Percentiles rank a stretch among this genome's conserved stretches.
These are phyloP conservation scores for Copidosoma floridanum DNA, from an alignment of 1,140 invertebrate genomes.

Conservation along the genomic window DNA sequence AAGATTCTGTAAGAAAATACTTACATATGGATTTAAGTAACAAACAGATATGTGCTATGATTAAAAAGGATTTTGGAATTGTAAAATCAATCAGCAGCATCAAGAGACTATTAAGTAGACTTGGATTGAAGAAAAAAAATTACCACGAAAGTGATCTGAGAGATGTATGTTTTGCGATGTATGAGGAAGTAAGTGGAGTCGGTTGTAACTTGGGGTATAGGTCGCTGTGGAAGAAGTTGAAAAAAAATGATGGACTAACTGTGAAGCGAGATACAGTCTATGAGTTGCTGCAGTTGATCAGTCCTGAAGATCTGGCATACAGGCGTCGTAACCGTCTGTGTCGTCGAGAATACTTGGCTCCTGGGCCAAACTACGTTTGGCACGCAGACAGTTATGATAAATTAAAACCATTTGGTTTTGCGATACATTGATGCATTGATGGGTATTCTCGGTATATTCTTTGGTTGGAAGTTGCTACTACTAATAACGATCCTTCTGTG, in stretches of 20 bases:
- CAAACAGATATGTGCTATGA: not conserved
- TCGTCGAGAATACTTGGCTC: conserved; percentile 28
- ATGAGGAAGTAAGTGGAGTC: not conserved
- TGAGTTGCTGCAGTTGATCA: conserved; percentile 6
- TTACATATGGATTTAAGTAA: not conserved
- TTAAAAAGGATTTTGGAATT: no score
- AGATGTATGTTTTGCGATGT: conserved; percentile 5
- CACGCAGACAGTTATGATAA: conserved; percentile 23
- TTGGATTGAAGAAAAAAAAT: not conserved
- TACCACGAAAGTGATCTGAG: not conserved
- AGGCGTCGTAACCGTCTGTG: conserved; percentile 9
- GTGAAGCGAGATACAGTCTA: conserved; percentile 15
- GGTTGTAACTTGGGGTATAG: conserved; percentile 14
- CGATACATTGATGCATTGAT: conserved; percentile 41
- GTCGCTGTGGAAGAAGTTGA: conserved; percentile 4
- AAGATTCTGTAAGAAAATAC: not conserved
- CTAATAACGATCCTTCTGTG: conserved; percentile 33
- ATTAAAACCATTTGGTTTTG: conserved; percentile 40
- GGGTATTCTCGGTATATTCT: conserved; percentile 38
- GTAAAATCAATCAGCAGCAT: not conserved
- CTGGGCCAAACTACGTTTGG: conserved; percentile 13
- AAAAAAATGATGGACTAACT: conserved; percentile 8
- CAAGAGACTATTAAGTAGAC: not conserved
- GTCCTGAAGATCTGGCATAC: conserved; percentile 15
- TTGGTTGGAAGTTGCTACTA: conserved; percentile 32